phyloP scores from a whole-genome alignment of 2,113 vertebrate genomes.

The Tragelaphus buxtoni region DNA sequence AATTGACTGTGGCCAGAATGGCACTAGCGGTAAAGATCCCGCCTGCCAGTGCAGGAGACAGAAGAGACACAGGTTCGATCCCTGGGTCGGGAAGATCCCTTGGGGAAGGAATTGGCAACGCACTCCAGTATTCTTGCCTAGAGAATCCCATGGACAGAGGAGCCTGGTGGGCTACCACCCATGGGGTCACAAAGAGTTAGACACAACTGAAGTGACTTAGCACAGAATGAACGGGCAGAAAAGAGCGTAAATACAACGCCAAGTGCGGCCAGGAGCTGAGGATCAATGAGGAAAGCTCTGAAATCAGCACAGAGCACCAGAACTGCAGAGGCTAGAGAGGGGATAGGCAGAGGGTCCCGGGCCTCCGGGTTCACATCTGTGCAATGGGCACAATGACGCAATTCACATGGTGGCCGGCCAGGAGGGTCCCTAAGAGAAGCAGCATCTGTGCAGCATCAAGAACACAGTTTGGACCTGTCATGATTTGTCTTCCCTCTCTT shows the following conservation, averaged over 20 bases:
- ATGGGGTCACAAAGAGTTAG: background rate
- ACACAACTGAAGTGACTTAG: background rate
- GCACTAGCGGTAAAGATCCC: background rate
- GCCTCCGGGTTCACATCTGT: background rate
- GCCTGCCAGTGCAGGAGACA: background rate
- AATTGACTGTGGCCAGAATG: background rate
- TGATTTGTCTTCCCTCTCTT: background rate
- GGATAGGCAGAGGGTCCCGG: background rate
- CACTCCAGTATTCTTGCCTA: background rate
- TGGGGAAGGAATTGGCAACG: background rate
- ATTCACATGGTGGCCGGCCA: rapidly evolving
- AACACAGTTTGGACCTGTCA: rapidly evolving
- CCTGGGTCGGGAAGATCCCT: background rate
- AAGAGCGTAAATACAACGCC: background rate
- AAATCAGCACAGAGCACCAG: rapidly evolving
- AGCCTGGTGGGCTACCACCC: background rate
- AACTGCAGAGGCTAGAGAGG: background rate
- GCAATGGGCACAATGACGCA: rapidly evolving
- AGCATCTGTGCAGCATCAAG: no score
- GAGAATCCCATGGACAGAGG: background rate
- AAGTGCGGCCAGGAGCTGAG: background rate
- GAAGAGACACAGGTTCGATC: background rate
- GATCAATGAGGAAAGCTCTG: background rate
- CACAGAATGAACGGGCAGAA: background rate
- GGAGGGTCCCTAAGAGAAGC: background rate